phyloP scores from a whole-genome alignment of 2,797 vertebrate species.

The Cephalopachus bancanus region DNA sequence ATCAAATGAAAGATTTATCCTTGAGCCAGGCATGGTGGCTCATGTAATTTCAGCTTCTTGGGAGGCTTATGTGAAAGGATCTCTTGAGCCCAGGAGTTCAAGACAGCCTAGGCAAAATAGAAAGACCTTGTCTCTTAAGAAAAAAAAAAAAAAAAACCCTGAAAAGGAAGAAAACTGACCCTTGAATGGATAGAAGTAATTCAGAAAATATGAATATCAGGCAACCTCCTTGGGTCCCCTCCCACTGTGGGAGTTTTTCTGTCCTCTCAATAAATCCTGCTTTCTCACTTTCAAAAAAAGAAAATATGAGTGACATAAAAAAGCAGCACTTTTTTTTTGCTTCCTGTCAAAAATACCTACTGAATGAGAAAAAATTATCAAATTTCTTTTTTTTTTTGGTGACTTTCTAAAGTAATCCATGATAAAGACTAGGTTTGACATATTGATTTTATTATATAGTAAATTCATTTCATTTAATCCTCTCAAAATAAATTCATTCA shows the following conservation, averaged over 20 bases:
- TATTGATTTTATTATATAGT: conserved; percentile 54
- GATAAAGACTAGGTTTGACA: neutral
- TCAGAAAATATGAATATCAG: neutral
- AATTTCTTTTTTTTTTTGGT: conserved; percentile 3
- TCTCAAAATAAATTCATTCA: conserved; percentile 43
- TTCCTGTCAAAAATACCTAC: conserved; percentile 20
- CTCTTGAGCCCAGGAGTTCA: no score
- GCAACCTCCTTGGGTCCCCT: no score
- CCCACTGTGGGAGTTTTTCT: no score
- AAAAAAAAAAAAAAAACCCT: no score
- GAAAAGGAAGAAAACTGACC: neutral
- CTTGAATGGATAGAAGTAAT: conserved; percentile 1
- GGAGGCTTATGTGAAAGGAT: no score
- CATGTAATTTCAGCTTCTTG: no score
- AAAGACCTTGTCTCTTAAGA: no score
- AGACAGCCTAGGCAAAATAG: no score
- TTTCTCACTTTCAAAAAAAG: no score
- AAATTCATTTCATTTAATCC: conserved; percentile 34
- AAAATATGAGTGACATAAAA: no score
- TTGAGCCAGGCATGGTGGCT: no score
- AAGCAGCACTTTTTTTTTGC: neutral
- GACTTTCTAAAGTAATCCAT: neutral
- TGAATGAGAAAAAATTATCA: conserved; percentile 14
- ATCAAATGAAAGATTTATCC: neutral
- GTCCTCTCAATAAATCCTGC: no score